phyloP scores from a whole-genome alignment of 64 coral and sea anemone genomes.

The Astreopora myriophthalma region DNA sequence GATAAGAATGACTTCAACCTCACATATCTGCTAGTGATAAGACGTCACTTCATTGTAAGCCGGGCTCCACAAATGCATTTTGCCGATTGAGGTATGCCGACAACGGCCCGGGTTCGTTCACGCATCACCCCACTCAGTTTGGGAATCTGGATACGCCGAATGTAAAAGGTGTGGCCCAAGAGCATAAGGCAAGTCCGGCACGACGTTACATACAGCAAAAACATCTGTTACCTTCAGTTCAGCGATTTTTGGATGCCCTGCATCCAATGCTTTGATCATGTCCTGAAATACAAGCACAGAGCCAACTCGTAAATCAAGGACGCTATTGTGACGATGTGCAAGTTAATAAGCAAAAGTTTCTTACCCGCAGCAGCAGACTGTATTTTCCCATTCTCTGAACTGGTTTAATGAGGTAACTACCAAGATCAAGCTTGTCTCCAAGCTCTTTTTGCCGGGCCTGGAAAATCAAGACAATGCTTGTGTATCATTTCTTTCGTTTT shows the following conservation, averaged over 20 bases:
- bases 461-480: background rate
- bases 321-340: too few relatives aligned
- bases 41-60: too few relatives aligned
- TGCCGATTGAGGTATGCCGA: too few relatives aligned
- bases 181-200: background rate
- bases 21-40: too few relatives aligned
- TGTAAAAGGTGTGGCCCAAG: too few relatives aligned
- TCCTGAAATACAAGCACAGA: conserved; percentile 60
- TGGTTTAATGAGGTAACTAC: conserved; percentile 97
- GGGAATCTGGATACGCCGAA: too few relatives aligned
- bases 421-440: conserved; percentile 92
- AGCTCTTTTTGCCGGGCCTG: conserved; percentile 93
- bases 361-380: conserved; percentile 81
- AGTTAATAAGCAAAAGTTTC: background rate
- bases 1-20: too few relatives aligned
- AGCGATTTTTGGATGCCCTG: conserved; percentile 47
- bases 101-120: too few relatives aligned
- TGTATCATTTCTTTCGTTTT: too few relatives aligned
- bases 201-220: background rate
- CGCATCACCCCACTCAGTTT: too few relatives aligned
- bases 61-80: too few relatives aligned
- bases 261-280: conserved; percentile 83
- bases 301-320: background rate
- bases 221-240: conserved; percentile 66
- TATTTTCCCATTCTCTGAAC: conserved; percentile 99